Evolutionary conservation across 2,797 vertebrate genomes (phyloP).

Genomic region (Eurystomus glaucurus): DNA sequence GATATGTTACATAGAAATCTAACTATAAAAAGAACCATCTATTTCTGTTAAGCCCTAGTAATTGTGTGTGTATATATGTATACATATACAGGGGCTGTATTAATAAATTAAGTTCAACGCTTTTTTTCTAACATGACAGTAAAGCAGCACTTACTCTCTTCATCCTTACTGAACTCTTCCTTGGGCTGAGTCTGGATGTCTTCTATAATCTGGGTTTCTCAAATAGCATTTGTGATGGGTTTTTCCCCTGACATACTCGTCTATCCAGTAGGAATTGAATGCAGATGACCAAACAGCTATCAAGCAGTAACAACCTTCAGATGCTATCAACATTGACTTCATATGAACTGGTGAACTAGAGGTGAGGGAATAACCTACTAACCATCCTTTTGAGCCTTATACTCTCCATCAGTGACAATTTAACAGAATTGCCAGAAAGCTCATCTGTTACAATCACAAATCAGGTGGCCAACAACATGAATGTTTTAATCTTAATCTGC

Average conservation of each 20-base stretch:
- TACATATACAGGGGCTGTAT: neutral
- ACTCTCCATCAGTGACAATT: neutral
- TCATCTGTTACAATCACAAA: constrained; percentile 43
- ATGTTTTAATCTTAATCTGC: constrained; percentile 7
- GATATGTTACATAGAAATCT: neutral
- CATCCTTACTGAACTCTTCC: neutral
- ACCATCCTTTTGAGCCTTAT: neutral
- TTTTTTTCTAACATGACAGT: neutral
- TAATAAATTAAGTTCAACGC: neutral
- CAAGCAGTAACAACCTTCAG: neutral
- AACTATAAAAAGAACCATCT: neutral
- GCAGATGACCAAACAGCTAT: neutral
- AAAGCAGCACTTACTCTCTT: neutral
- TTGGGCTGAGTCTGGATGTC: neutral
- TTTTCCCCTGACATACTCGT: neutral
- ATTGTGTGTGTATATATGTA: rapidly evolving
- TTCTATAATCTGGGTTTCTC: neutral
- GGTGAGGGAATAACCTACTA: neutral
- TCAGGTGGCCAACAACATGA: neutral
- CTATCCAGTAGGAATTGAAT: neutral
- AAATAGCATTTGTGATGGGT: neutral
- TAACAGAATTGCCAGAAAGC: neutral
- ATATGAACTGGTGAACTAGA: neutral
- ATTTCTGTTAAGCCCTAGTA: neutral
- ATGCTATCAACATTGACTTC: neutral